phyloP scores from a whole-genome alignment of 1,140 invertebrate species.

The Drosophila elegans region DNA sequence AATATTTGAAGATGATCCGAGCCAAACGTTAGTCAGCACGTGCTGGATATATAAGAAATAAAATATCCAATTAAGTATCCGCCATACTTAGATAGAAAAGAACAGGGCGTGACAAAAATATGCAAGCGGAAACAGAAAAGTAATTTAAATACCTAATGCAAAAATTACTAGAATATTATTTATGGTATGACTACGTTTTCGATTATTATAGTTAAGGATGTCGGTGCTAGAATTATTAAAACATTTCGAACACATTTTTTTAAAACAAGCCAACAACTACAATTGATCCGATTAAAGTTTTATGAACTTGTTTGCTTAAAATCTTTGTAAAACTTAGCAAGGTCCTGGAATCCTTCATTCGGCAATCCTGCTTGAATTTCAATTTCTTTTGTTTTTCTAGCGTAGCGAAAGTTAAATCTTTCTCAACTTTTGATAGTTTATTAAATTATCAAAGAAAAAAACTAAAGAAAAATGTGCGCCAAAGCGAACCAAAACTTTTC shows the following conservation, averaged over 20 bases:
- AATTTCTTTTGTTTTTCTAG: conserved; percentile 37
- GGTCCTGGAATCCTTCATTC: conserved; percentile 16
- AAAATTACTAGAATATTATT: background rate
- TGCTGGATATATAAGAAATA: conserved; percentile 24
- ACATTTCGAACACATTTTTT: no score
- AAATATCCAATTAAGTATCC: conserved; percentile 38
- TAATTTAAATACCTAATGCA: background rate
- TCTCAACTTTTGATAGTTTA: conserved; percentile 64
- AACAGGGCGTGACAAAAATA: conserved; percentile 26
- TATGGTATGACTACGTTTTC: background rate
- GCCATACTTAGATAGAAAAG: background rate
- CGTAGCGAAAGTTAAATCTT: conserved; percentile 58
- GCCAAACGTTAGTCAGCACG: conserved; percentile 27
- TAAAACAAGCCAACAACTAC: background rate
- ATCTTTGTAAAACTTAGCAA: conserved; percentile 6
- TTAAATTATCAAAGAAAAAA: conserved; percentile 60
- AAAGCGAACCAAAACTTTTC: conserved; percentile 53
- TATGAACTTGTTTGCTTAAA: conserved; percentile 1
- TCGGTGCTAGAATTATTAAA: no score
- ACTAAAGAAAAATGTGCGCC: conserved; percentile 23
- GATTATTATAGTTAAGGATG: background rate
- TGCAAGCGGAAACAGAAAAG: background rate
- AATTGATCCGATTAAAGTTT: conserved; percentile 24
- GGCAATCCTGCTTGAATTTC: conserved; percentile 32
- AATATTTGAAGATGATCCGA: conserved; percentile 45